Evolutionary conservation across 2,888 invertebrate species (phyloP).

Genomic region (Drosophila mimica): DNA sequence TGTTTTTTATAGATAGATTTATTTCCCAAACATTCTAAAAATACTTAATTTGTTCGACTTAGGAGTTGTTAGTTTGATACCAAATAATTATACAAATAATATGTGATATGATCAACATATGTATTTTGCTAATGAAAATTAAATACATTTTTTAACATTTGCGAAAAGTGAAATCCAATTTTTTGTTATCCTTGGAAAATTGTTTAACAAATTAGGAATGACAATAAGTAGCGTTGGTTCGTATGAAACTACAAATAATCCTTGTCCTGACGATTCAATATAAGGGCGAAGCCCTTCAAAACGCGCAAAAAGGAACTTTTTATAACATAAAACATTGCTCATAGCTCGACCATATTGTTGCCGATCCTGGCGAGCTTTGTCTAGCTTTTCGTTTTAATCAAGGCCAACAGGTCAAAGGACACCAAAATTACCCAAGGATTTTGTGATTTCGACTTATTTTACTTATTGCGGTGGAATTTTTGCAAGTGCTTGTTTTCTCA

Average conservation of each 20-base stretch:
- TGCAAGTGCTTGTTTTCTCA: not conserved
- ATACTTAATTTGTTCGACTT: slow-evolving; percentile 12
- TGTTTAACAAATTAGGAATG: not conserved
- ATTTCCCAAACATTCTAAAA: slow-evolving; percentile 14
- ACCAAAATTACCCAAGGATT: not conserved
- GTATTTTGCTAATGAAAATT: not conserved
- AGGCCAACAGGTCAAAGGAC: not conserved
- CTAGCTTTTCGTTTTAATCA: not conserved
- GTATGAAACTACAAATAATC: not conserved
- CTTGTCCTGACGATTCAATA: not conserved
- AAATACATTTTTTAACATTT: not conserved
- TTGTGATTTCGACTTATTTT: not conserved
- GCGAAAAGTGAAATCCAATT: not conserved
- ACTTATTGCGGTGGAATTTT: not conserved
- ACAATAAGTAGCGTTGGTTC: not conserved
- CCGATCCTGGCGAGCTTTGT: not conserved
- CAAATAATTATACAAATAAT: slow-evolving; percentile 35
- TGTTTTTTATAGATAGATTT: slow-evolving; percentile 40
- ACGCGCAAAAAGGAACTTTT: not conserved
- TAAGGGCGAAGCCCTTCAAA: not conserved
- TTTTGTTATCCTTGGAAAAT: not conserved
- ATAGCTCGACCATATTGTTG: not conserved
- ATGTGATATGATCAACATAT: slow-evolving; percentile 45
- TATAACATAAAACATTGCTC: not conserved
- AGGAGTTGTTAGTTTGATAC: slow-evolving; percentile 25